Evolutionary conservation across 2,113 vertebrate genomes (phyloP).

Genomic region (Upupa epops): DNA sequence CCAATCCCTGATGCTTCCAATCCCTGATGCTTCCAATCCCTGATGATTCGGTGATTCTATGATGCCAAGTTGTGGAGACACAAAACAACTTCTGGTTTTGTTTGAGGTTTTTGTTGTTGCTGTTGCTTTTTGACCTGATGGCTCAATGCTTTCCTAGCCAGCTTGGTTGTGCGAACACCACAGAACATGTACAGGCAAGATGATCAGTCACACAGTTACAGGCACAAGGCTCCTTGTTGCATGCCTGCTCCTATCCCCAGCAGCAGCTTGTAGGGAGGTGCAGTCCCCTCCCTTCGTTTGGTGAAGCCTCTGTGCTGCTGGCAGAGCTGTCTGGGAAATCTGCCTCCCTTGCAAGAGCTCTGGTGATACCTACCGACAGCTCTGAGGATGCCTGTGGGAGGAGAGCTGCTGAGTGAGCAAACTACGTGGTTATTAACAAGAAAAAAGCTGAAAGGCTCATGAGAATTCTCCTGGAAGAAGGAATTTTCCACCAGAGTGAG

Average conservation of each 20-base stretch:
- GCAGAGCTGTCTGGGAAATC: background rate
- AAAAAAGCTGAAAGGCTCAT: background rate
- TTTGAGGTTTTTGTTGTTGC: no score
- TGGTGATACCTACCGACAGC: fast-evolving
- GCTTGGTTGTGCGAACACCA: background rate
- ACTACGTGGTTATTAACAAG: background rate
- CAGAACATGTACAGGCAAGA: background rate
- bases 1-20: no score
- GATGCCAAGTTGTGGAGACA: background rate
- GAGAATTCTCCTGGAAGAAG: background rate
- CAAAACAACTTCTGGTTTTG: background rate
- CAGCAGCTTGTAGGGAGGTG: fast-evolving
- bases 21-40: no score
- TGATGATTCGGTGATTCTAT: no score
- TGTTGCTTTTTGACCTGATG: background rate
- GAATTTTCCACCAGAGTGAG: background rate
- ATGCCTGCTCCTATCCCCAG: background rate
- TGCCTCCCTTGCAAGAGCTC: background rate
- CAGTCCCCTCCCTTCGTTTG: background rate
- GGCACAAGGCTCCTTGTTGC: background rate
- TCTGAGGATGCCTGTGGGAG: background rate
- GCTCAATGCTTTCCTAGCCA: background rate
- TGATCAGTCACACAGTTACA: background rate
- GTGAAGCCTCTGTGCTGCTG: background rate
- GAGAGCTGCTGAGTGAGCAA: background rate